A percentile compares a stretch with the other conserved stretches of the same genome.
Evolutionary conservation across 1,140 invertebrate species (phyloP).

Genomic region (Laupala kohalensis): DNA sequence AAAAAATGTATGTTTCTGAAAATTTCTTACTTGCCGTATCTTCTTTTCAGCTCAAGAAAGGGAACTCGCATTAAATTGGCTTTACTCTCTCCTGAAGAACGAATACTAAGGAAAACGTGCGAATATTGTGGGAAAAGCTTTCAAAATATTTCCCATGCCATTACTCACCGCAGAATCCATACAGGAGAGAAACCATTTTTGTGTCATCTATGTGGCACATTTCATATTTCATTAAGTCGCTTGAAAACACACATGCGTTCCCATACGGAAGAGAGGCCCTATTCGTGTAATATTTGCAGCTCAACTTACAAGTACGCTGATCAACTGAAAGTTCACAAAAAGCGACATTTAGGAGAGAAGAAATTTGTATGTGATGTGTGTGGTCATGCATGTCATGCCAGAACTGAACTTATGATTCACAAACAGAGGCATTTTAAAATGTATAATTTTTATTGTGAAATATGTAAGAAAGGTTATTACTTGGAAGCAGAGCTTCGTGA

Average conservation of each 20-base stretch:
- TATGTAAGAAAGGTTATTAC: slow-evolving; percentile 25
- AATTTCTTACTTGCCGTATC: neutral
- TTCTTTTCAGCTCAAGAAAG: neutral
- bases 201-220: slow-evolving; percentile 33
- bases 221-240: slow-evolving; percentile 21
- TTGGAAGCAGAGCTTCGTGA: slow-evolving; percentile 30
- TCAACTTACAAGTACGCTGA: slow-evolving; percentile 25
- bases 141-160: slow-evolving; percentile 20
- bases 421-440: slow-evolving; percentile 29
- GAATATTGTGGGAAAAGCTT: slow-evolving; percentile 36
- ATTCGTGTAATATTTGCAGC: slow-evolving; percentile 29
- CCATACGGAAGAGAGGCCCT: slow-evolving; percentile 24
- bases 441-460: slow-evolving; percentile 27
- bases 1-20: neutral
- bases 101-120: slow-evolving; percentile 23
- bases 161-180: neutral
- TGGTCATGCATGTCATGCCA: slow-evolving; percentile 27
- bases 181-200: slow-evolving; percentile 15
- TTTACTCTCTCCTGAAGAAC: neutral
- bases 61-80: neutral
- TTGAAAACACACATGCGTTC: slow-evolving; percentile 40
- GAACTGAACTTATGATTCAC: slow-evolving; percentile 27
- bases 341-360: slow-evolving; percentile 6
- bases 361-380: slow-evolving; percentile 30
- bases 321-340: slow-evolving; percentile 1